Percentiles rank a stretch among this genome's conserved stretches.
Evolutionary conservation across 1,140 invertebrate genomes (phyloP).

Genomic region (Drosophila nannoptera): DNA sequence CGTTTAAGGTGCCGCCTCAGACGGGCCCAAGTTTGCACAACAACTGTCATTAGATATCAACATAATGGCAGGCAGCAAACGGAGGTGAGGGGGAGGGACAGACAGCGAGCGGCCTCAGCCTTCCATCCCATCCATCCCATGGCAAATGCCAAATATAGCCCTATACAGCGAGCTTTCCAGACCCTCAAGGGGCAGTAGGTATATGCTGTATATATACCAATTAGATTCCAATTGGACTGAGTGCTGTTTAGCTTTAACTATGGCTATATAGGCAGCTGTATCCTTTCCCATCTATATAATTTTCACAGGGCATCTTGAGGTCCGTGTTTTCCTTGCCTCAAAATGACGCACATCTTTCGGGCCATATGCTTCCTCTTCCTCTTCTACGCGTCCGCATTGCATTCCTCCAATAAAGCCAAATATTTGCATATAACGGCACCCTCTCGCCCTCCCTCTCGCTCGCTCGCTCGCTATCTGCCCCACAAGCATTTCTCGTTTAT

Average conservation of each 20-base stretch:
- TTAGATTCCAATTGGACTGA: too few relatives aligned
- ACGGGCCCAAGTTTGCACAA: conserved; percentile 36
- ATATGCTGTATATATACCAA: too few relatives aligned
- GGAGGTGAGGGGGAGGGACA: not conserved
- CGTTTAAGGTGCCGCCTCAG: conserved; percentile 18
- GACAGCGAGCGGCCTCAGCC: not conserved
- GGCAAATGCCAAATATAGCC: too few relatives aligned
- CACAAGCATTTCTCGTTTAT: conserved; percentile 19
- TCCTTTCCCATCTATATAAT: not conserved
- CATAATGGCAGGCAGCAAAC: conserved; percentile 16
- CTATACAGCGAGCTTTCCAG: too few relatives aligned
- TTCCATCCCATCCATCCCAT: too few relatives aligned
- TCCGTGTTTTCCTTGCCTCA: conserved; percentile 10
- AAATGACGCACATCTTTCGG: conserved; percentile 35
- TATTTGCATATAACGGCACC: conserved; percentile 32
- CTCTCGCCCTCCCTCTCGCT: too few relatives aligned
- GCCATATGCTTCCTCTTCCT: not conserved
- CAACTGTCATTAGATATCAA: conserved; percentile 49
- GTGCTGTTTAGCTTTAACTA: too few relatives aligned
- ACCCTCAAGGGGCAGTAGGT: too few relatives aligned
- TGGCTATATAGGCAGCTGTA: too few relatives aligned
- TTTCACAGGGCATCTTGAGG: not conserved
- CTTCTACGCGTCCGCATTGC: not conserved
- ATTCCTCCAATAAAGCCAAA: conserved; percentile 24
- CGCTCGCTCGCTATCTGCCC: not conserved